Percentiles rank a stretch among this genome's conserved stretches.
phyloP scores from a whole-genome alignment of 2,888 invertebrate species.

The Brassicogethes aeneus region DNA sequence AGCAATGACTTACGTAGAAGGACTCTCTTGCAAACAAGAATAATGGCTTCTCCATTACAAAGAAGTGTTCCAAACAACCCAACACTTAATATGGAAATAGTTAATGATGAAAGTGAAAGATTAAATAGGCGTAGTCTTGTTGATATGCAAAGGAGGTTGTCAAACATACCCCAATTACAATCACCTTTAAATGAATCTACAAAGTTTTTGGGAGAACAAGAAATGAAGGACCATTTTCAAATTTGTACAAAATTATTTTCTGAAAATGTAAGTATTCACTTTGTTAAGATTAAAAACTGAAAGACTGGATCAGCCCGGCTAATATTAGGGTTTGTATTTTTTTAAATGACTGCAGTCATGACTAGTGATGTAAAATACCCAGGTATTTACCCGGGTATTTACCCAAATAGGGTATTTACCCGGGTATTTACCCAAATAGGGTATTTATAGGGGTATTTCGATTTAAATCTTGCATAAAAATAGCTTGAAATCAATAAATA shows the following conservation, averaged over 20 bases:
- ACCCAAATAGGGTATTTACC: too few species aligned
- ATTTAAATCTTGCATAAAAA: too few species aligned
- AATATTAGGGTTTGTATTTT: too few species aligned
- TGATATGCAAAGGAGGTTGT: slow-evolving; percentile 17
- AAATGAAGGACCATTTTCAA: slow-evolving; percentile 60
- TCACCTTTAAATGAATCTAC: slow-evolving; percentile 17
- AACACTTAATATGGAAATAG: slow-evolving; percentile 4
- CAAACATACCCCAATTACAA: slow-evolving; percentile 9
- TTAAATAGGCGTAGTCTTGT: slow-evolving; percentile 17
- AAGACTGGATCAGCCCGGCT: too few species aligned
- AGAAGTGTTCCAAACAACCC: slow-evolving; percentile 5
- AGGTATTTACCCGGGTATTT: too few species aligned
- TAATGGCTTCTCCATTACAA: slow-evolving; percentile 9
- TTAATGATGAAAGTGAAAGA: slow-evolving; percentile 22
- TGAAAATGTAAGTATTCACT: slow-evolving; percentile 59
- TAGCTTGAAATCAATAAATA: too few species aligned
- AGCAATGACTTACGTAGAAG: slow-evolving; percentile 7
- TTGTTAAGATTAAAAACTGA: too few species aligned
- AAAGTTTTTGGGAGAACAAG: slow-evolving; percentile 30
- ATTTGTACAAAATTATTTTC: slow-evolving; percentile 70
- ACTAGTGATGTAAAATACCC: too few species aligned
- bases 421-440: too few species aligned
- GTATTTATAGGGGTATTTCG: too few species aligned
- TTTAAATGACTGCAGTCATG: too few species aligned
- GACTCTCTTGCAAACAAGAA: slow-evolving; percentile 5